Percentiles rank a stretch among this genome's conserved stretches.
Evolutionary conservation across 2,888 invertebrate genomes (phyloP).

Genomic region (Torymus tubicola): DNA sequence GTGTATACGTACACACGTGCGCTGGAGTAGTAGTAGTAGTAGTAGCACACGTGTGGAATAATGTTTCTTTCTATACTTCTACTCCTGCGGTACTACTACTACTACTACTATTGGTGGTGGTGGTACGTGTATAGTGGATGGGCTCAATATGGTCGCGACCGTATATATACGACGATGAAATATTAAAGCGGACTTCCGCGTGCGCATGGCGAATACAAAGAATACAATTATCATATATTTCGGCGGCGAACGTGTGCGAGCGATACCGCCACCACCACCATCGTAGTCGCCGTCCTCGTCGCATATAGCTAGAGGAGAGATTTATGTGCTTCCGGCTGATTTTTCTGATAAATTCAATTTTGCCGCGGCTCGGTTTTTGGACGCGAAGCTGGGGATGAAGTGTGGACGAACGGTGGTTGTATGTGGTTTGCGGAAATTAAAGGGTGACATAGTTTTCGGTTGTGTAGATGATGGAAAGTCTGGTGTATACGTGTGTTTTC

Average conservation of each 20-base stretch:
- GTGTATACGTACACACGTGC: no score
- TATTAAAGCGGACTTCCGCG: constrained; percentile 38
- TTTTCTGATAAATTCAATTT: constrained; percentile 31
- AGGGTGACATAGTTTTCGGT: background rate
- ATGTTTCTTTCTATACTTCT: constrained; percentile 5
- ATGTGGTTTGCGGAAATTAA: constrained; percentile 12
- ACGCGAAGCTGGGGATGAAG: background rate
- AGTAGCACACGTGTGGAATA: background rate
- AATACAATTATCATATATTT: constrained; percentile 26
- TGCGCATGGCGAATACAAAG: constrained; percentile 15
- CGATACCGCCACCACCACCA: no score
- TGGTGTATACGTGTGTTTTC: no score
- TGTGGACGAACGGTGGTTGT: background rate
- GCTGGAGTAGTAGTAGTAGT: background rate
- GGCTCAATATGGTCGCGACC: no score
- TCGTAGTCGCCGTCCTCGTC: no score
- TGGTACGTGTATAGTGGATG: no score
- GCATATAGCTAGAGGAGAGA: background rate
- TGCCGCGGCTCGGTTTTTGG: background rate
- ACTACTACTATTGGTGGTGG: no score
- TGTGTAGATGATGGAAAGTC: no score
- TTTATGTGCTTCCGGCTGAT: constrained; percentile 23
- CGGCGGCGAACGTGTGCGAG: background rate
- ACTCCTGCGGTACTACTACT: no score
- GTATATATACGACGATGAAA: constrained; percentile 14